These are phyloP conservation scores for Nasua narica DNA, from an alignment of 2,797 vertebrate species.

Conservation along the genomic window DNA sequence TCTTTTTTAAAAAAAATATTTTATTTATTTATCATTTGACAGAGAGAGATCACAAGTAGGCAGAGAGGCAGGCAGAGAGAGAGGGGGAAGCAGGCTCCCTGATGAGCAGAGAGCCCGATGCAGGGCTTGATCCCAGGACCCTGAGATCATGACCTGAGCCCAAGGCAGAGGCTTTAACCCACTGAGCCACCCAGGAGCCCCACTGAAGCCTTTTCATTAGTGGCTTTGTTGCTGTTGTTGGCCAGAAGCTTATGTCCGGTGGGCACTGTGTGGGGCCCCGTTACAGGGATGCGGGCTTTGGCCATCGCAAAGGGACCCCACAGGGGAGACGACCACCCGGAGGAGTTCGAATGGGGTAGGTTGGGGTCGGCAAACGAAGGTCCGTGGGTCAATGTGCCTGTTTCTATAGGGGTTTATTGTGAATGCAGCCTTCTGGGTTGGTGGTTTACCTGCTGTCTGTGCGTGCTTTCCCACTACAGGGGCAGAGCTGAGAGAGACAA, in stretches of 20 bases:
- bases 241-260: not conserved
- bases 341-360: not conserved
- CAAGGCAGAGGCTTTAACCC: too few species aligned
- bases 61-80: too few species aligned
- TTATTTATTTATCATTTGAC: too few species aligned
- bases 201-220: too few species aligned
- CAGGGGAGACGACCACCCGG: not conserved
- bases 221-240: not conserved
- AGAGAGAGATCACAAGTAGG: too few species aligned
- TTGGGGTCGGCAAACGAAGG: not conserved
- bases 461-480: rapidly evolving
- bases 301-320: not conserved
- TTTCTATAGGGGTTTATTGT: not conserved
- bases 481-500: not conserved
- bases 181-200: too few species aligned
- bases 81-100: too few species aligned
- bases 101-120: too few species aligned
- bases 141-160: too few species aligned
- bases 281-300: not conserved
- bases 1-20: too few species aligned
- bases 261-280: too few species aligned
- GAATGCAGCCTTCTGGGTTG: not conserved
- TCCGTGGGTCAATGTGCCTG: not conserved
- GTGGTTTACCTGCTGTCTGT: not conserved
- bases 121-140: too few species aligned